Evolutionary conservation across 37 sponge, comb jelly and placozoan genomes (phyloP).

Genomic region (Agelas oroides): DNA sequence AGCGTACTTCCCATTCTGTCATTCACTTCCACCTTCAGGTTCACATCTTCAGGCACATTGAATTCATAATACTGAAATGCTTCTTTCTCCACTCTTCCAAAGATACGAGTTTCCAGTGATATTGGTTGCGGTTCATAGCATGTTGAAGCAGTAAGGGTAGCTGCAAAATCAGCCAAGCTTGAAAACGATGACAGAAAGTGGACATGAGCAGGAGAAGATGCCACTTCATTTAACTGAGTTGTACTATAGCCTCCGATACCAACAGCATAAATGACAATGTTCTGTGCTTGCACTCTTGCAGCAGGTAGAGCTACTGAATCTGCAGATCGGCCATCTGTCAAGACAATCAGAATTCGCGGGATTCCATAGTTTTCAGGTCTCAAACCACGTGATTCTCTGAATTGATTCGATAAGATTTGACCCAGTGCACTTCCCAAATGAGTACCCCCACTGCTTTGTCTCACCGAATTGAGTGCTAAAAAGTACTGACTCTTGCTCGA

Average conservation of each 20-base stretch:
- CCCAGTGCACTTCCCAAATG: background rate
- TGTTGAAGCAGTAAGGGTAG: background rate
- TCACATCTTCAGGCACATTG: background rate
- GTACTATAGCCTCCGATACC: background rate
- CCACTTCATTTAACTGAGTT: no score
- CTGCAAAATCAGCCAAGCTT: no score
- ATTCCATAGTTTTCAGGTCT: background rate
- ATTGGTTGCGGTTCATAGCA: slow-evolving; percentile 8
- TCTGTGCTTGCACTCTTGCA: background rate
- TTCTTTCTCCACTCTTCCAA: background rate
- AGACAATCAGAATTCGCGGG: background rate
- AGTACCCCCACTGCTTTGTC: background rate
- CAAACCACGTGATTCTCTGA: no score
- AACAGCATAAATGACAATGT: background rate
- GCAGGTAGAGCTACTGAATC: slow-evolving; percentile 3
- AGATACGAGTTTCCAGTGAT: background rate
- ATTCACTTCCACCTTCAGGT: background rate
- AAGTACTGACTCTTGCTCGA: background rate
- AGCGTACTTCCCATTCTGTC: no score
- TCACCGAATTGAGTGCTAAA: background rate
- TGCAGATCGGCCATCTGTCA: background rate
- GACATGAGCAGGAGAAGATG: no score
- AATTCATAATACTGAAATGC: slow-evolving; percentile 5
- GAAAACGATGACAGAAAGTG: no score
- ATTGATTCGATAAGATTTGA: background rate